phyloP scores from a whole-genome alignment of 2,888 invertebrate genomes.

The Nomada lathburiana region DNA sequence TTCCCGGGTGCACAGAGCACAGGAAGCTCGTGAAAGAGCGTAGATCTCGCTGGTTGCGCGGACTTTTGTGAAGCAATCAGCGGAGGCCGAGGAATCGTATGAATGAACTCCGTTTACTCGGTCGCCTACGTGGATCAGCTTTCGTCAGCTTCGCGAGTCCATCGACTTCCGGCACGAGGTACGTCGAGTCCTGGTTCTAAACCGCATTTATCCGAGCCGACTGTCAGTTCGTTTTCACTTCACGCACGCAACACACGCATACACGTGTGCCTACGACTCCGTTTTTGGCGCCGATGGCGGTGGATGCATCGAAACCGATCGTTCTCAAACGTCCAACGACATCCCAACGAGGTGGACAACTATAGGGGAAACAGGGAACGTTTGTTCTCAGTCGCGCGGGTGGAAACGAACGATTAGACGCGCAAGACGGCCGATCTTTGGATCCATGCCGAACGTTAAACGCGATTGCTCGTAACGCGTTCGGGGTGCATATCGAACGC shows the following conservation, averaged over 20 bases:
- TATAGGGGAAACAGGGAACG: neutral
- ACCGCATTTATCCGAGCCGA: constrained; percentile 73
- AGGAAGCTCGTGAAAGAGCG: neutral
- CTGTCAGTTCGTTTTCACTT: constrained; percentile 42
- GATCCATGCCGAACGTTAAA: constrained; percentile 66
- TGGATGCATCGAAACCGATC: constrained; percentile 8
- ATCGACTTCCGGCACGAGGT: constrained; percentile 72
- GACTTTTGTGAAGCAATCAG: neutral
- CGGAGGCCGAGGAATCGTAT: constrained; percentile 13
- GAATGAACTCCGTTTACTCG: constrained; percentile 32
- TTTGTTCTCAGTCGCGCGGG: neutral
- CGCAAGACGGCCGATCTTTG: constrained; percentile 58
- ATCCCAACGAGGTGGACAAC: neutral
- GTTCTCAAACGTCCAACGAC: no score
- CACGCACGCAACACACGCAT: constrained; percentile 1
- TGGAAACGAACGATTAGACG: constrained; percentile 28
- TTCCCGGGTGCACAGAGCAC: constrained; percentile 7
- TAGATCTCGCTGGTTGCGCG: neutral
- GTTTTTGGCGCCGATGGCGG: neutral
- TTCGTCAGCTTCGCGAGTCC: constrained; percentile 79
- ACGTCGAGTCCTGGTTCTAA: constrained; percentile 70
- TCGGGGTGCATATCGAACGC: constrained; percentile 56
- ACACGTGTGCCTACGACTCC: neutral
- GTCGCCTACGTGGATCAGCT: constrained; percentile 58
- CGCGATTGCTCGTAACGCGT: constrained; percentile 54